Evolutionary conservation across 2,888 invertebrate genomes (phyloP), one percentile per base, ranked within the genome.

Genomic region (Ametastegia equiseti): DNA sequence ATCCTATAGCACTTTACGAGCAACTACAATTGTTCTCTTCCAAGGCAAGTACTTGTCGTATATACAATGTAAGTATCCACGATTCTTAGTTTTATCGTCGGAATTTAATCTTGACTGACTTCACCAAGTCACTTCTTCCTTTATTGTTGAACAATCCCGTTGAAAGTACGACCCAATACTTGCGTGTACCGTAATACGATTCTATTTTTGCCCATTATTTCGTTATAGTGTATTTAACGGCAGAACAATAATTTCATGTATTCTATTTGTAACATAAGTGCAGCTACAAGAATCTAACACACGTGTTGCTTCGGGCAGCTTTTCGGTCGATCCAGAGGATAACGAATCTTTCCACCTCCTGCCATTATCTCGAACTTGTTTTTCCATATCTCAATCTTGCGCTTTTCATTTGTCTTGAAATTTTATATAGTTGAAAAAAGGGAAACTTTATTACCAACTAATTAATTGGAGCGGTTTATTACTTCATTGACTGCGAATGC

Each of bases 11-110:
- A 75, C 54, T 36, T 36, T 54, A 3, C 45, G 54, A 7, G 36
- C n/a, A 33, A 11, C 23, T 54, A 54, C 54, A 19, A 75, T 50
- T 75, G n/a, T 75, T 75, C 50, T 50, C 36, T 33, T 54, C 45
- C 23, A 36, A 54, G 15, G 75, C n/a, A 54, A 36, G 50, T 75
- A 54, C 42, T 45, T 71, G n/a, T 27, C 7, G 19, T 50, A 11
- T 67, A 63, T 36, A 33, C 11, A 19, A 36, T 36, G 50, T 15
- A 39, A 67, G 65, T 33, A 39, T 67, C 36, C 23, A 39, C 19
- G 15, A 19, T 67, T 39, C 65, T 39, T n/a, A 67, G 39, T 67
- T 75, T 33, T 50, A 33, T 11, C 1, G 23, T 75, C 1, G 33
- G 19, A 33, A 75, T 36, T 54, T 54, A 45, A 54, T 54, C n/a